Evolutionary conservation across 2,797 vertebrate genomes (phyloP), one percentile per base, ranked within the genome.

Genomic region (Pagetopsis macropterus): DNA sequence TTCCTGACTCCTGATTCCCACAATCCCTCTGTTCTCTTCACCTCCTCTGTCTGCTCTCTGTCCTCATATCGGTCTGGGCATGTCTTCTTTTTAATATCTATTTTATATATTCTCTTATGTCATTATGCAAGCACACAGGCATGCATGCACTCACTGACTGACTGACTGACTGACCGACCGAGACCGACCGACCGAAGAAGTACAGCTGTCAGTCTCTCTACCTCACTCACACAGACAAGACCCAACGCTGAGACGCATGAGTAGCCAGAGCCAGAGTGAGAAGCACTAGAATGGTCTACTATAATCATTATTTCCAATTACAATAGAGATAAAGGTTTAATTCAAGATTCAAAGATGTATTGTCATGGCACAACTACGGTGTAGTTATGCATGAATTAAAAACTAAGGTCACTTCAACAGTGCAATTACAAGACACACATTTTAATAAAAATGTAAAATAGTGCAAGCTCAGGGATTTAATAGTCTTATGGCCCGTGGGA

Each of bases 1-100:
- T 83, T 80, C 68, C 73, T 33, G 63, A 59, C 83, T 83, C 83
- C 77, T 68, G 75, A 78, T 86, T 89, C 87, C 87, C 75, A 78
- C 74, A 88, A 72, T 79, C 68, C 71, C 67, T 79, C 67, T 64
- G 72, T 79, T 85, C 82, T 70, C 78, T 78, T 82, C 82, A 78
- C 86, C 79, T 72, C 54, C 62, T 50, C 64, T 65, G 71, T 87
- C 79, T 85, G 85, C 77, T 79, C 86, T 88, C 83, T 83, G 75
- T 89, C 89, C 79, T 78, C 66, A 75, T 83, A 56, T 81, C 31
- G 31, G 83, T 83, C 78, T 75, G 79, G 75, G 79, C 56, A 0
- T 45, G 67, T 78, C 82, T 81, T 56, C 41, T 27, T 60, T 76
- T 88, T 87, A 83, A 84, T 78, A 79, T 86, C 75, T 83, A 77